Evolutionary conservation across 1,140 invertebrate genomes (phyloP).

Genomic region (Colletes gigas): DNA sequence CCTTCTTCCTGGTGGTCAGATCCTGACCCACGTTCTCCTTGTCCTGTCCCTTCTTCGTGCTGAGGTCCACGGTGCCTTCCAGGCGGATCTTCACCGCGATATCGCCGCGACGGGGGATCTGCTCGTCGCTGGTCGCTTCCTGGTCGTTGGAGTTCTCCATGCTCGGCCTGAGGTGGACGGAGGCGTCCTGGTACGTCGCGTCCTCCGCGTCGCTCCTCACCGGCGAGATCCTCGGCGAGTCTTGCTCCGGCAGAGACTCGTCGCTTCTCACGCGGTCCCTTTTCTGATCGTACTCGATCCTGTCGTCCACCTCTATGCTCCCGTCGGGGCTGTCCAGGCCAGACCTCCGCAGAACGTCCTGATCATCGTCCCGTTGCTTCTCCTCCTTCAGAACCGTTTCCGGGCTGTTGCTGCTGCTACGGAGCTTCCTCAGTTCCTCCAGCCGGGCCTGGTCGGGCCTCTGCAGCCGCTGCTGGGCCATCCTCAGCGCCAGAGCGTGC

Average conservation of each 20-base stretch:
- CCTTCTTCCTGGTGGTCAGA: constrained; percentile 74
- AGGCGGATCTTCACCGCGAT: constrained; percentile 75
- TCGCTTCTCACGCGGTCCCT: constrained; percentile 72
- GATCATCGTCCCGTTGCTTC: constrained; percentile 57
- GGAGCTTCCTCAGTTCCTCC: constrained; percentile 74
- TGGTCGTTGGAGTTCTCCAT: constrained; percentile 75
- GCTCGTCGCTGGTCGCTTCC: constrained; percentile 65
- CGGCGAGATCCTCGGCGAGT: constrained; percentile 72
- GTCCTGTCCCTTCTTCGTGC: constrained; percentile 73
- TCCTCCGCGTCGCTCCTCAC: constrained; percentile 70
- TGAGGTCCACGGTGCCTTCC: constrained; percentile 77
- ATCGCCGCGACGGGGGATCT: constrained; percentile 57
- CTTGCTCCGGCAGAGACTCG: constrained; percentile 72
- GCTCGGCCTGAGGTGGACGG: constrained; percentile 72
- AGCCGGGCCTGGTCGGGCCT: constrained; percentile 74
- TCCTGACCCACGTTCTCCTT: constrained; percentile 79
- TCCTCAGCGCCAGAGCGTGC: constrained; percentile 77
- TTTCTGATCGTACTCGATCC: constrained; percentile 70
- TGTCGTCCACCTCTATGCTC: constrained; percentile 78
- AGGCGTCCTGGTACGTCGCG: constrained; percentile 61
- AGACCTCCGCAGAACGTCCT: constrained; percentile 55
- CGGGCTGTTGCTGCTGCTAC: constrained; percentile 70
- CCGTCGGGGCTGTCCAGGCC: constrained; percentile 76
- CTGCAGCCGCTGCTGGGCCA: constrained; percentile 78
- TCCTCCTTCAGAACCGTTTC: constrained; percentile 71